These are phyloP conservation scores for Ceryle rudis DNA, from an alignment of 2,797 vertebrate species.

Conservation along the genomic window DNA sequence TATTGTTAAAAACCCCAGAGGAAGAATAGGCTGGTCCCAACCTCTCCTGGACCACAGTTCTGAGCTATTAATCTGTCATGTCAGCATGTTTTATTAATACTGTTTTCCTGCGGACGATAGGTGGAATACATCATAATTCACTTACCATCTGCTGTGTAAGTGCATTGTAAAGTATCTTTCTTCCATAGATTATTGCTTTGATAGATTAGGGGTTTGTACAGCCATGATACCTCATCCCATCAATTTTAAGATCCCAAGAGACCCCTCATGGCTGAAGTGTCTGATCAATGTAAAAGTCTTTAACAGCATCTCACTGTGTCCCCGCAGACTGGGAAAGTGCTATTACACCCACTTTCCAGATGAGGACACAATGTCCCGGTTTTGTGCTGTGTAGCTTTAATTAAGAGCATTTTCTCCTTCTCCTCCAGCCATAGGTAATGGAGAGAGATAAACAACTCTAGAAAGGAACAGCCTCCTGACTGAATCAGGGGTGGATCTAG, in stretches of 20 bases:
- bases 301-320: background rate
- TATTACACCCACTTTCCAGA: background rate
- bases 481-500: background rate
- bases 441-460: background rate
- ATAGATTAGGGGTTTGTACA: constrained; percentile 40
- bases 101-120: background rate
- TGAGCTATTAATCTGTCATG: constrained; percentile 47
- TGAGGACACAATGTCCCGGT: background rate
- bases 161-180: constrained; percentile 1
- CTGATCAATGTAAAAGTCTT: background rate
- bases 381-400: background rate
- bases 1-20: constrained; percentile 26
- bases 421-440: background rate
- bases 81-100: constrained; percentile 49
- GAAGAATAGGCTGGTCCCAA: background rate
- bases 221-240: background rate
- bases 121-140: constrained; percentile 16
- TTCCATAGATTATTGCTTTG: constrained; percentile 34
- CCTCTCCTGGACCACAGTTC: background rate
- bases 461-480: background rate
- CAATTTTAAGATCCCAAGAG: background rate
- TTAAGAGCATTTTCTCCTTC: background rate
- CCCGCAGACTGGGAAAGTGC: background rate
- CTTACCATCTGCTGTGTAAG: constrained; percentile 52
- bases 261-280: background rate